Percentiles rank a stretch among this genome's conserved stretches.
These are phyloP conservation scores for Tachypleus tridentatus DNA, from an alignment of 1,140 invertebrate genomes.

Conservation along the genomic window DNA sequence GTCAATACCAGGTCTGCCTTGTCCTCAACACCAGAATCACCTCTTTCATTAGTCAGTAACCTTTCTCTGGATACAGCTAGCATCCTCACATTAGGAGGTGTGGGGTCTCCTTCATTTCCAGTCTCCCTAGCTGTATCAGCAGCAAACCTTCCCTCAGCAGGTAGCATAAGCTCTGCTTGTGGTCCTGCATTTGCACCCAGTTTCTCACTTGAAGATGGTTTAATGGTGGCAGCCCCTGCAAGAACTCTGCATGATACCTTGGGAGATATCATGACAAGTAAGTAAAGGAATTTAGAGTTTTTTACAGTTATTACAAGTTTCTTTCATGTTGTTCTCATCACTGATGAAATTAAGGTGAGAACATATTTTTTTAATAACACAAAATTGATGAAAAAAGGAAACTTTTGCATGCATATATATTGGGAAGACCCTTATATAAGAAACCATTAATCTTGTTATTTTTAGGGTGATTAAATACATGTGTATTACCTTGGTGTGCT, in stretches of 20 bases:
- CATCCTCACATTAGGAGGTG: conserved; percentile 18
- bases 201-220: conserved; percentile 17
- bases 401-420: background rate
- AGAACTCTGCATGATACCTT: conserved; percentile 22
- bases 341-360: background rate
- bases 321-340: background rate
- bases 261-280: conserved; percentile 21
- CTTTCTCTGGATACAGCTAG: conserved; percentile 20
- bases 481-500: too few species aligned
- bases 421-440: background rate
- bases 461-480: too few species aligned
- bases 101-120: conserved; percentile 19
- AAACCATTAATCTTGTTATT: too few species aligned
- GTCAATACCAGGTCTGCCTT: conserved; percentile 30
- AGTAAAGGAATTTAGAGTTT: conserved; percentile 2
- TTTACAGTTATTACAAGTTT: too few species aligned
- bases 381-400: background rate
- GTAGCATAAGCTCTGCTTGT: conserved; percentile 12
- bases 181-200: conserved; percentile 13
- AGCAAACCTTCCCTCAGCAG: conserved; percentile 8
- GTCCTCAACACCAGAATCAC: conserved; percentile 17
- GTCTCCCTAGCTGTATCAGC: conserved; percentile 20
- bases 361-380: background rate
- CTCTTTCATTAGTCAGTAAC: conserved; percentile 24
- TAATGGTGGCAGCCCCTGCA: conserved; percentile 24